Base-by-base conservation (phyloP, 1,140 invertebrate genomes). In the Lordiphosa clarofinis region DNA sequence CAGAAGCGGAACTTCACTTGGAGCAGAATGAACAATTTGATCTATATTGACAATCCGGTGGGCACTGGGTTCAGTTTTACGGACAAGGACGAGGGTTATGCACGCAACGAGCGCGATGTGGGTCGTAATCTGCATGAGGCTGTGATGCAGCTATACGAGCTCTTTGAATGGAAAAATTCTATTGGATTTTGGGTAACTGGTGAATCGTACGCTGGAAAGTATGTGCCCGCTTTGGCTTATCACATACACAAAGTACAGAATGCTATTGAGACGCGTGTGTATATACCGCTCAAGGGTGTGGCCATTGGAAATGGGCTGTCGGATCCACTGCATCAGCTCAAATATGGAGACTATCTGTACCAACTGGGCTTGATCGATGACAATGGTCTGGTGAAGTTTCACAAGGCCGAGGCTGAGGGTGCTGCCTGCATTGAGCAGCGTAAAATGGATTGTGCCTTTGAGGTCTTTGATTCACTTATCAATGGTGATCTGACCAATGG, bases 31-130 rank as follows among this genome's bases (percentile, higher is more conserved):
- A 94, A 95, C 72, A 94, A 94, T 78, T 76, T 97, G 21, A 90
- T 97, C 11, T 97, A 95, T 73, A 94, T 97, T 52, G 96, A 97
- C 79, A 96, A 96, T 88, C 96, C 96, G 4, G 95, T 96, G 38
- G 95, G 95, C 2, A 94, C 95, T 12, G 94, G 94, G 2, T 95
- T 92, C 66, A 95, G 94, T 76, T 95, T 94, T 63, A 94, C 94
- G 0, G 91, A 92, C 0, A 79, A 92, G 38, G 90, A 92, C 3
- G 89, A 88, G 46, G 92, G 94, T 5, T 94, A 93, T 78, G 92
- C 92, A 4, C 90, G 84, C 12, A 92, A 94, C 87, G 91, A 95
- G 88, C 91, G 90, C 11, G 90, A 93, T 78, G 92, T 95, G 1
- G 94, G 93, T 0, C 89, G 91, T 39, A 91, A 95, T 74, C 64